Conservation (phyloP, 2,888 invertebrate species). For the Onthophagus sagittarius region DNA sequence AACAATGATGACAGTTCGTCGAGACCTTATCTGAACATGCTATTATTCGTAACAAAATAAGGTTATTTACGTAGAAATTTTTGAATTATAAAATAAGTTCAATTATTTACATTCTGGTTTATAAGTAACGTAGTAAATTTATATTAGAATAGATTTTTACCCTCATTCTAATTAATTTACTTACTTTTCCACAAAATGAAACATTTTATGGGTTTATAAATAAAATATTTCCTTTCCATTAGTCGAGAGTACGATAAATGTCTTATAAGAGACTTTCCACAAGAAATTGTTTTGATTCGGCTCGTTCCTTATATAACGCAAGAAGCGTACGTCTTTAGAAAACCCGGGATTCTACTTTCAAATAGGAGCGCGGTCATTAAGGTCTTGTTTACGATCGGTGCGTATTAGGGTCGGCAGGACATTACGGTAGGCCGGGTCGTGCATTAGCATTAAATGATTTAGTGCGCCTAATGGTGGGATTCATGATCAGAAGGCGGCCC, state of each 20-base stretch:
- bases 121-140: too few relatives aligned
- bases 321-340: background rate
- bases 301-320: background rate
- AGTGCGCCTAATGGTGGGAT: slow-evolving; percentile 43
- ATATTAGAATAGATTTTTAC: too few relatives aligned
- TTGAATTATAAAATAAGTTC: too few relatives aligned
- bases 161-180: too few relatives aligned
- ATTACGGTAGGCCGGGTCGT: slow-evolving; percentile 13
- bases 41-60: too few relatives aligned
- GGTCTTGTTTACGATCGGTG: slow-evolving; percentile 11
- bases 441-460: slow-evolving; percentile 45
- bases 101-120: too few relatives aligned
- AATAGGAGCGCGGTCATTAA: slow-evolving; percentile 7
- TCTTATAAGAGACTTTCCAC: background rate
- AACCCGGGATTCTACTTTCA: background rate
- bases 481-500: slow-evolving; percentile 44
- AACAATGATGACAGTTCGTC: background rate
- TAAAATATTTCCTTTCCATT: too few relatives aligned
- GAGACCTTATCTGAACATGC: background rate
- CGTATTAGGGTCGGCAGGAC: slow-evolving; percentile 11
- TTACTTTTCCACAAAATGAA: too few relatives aligned
- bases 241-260: too few relatives aligned
- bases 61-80: too few relatives aligned
- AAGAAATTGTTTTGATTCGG: background rate
- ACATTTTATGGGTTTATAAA: too few relatives aligned